phyloP scores from a whole-genome alignment of 2,888 invertebrate genomes.

The Synanthedon tipuliformis region DNA sequence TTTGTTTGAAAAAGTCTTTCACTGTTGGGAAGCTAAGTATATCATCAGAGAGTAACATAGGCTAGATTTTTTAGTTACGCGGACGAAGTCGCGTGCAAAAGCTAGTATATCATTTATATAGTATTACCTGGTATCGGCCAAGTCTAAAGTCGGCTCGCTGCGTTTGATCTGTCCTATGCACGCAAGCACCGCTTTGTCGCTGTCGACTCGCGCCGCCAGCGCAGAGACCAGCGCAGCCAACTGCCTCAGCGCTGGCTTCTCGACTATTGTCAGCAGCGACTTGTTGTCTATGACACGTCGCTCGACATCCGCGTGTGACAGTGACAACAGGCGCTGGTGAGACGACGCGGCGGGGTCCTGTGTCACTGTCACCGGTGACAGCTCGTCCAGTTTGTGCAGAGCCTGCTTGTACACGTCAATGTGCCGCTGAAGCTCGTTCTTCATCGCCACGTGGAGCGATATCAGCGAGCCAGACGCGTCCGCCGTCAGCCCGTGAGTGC shows the following conservation, averaged over 20 bases:
- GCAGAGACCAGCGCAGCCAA: slow-evolving; percentile 75
- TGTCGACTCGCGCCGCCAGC: slow-evolving; percentile 84
- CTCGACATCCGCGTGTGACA: slow-evolving; percentile 88
- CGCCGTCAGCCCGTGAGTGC: slow-evolving; percentile 85
- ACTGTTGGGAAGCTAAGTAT: too few species aligned
- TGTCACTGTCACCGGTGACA: slow-evolving; percentile 70
- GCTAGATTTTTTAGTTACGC: too few species aligned
- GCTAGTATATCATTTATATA: too few species aligned
- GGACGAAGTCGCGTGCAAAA: too few species aligned
- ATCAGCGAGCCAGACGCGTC: slow-evolving; percentile 74
- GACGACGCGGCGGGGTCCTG: slow-evolving; percentile 86
- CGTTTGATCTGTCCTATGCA: slow-evolving; percentile 77
- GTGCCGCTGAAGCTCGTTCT: slow-evolving; percentile 84
- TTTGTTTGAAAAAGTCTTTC: too few species aligned
- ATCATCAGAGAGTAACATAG: too few species aligned
- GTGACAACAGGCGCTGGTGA: slow-evolving; percentile 88
- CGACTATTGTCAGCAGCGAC: slow-evolving; percentile 85
- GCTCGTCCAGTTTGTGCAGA: slow-evolving; percentile 85
- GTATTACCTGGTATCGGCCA: slow-evolving; percentile 70
- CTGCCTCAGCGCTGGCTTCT: slow-evolving; percentile 84
- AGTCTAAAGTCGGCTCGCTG: slow-evolving; percentile 70
- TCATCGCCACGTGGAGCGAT: slow-evolving; percentile 85
- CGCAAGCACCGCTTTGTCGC: slow-evolving; percentile 88
- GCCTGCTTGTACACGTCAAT: slow-evolving; percentile 89
- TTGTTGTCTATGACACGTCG: slow-evolving; percentile 92